These are phyloP conservation scores for Campoletis sonorensis DNA, from an alignment of 1,140 invertebrate genomes.

Conservation along the genomic window DNA sequence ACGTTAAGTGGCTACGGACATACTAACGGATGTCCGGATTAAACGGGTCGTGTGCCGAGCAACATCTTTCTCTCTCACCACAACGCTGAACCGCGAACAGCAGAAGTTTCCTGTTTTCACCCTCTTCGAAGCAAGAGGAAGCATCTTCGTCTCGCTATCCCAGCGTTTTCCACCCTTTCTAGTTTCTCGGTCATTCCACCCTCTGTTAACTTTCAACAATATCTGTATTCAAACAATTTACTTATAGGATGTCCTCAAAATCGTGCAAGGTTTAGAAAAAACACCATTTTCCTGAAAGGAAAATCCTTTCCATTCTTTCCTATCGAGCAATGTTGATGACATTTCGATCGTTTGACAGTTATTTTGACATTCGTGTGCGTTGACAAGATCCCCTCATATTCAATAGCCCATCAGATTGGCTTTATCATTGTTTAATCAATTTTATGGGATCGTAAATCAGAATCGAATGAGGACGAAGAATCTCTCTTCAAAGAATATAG, in stretches of 20 bases:
- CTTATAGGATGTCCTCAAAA: neutral
- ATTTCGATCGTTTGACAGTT: too few relatives aligned
- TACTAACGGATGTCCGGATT: slow-evolving; percentile 31
- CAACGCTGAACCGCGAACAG: slow-evolving; percentile 21
- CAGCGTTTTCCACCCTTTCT: neutral
- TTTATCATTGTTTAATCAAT: too few relatives aligned
- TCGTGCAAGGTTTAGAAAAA: too few relatives aligned
- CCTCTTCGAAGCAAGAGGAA: slow-evolving; percentile 24
- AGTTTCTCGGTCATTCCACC: slow-evolving; percentile 14
- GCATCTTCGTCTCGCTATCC: slow-evolving; percentile 16
- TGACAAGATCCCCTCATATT: too few relatives aligned
- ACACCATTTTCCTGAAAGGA: too few relatives aligned
- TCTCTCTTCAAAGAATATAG: too few relatives aligned
- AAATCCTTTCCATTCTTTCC: too few relatives aligned
- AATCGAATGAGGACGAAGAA: too few relatives aligned
- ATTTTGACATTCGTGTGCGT: too few relatives aligned
- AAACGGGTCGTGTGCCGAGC: slow-evolving; percentile 27
- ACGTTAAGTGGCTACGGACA: slow-evolving; percentile 22
- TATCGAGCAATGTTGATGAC: too few relatives aligned
- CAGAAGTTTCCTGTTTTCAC: slow-evolving; percentile 29
- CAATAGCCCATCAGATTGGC: too few relatives aligned
- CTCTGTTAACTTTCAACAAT: neutral
- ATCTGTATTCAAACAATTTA: neutral
- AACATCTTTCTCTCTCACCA: slow-evolving; percentile 16
- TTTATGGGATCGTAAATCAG: too few relatives aligned